Base-by-base conservation (phyloP, 1,140 invertebrate species). In the Lamellibrachia luymesi region DNA sequence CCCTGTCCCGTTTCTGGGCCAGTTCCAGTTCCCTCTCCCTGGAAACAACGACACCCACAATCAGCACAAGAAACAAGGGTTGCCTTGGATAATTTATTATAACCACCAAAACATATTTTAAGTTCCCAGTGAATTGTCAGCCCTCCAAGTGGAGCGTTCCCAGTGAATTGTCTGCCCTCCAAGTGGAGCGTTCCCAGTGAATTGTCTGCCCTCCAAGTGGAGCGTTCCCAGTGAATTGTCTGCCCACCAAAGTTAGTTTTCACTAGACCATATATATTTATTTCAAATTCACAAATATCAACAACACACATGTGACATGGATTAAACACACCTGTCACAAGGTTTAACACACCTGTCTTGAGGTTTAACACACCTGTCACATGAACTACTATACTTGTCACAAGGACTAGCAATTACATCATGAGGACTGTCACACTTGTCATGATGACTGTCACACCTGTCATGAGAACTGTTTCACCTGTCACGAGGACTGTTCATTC, bases 11-110 rank as follows among this genome's bases (percentile, higher is more conserved):
- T 92, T 94, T 93, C 51, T 94, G 93, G 94, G 95, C 95, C 51
- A 92, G 94, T 92, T 95, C 95, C 90, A 94, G 92, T 38, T 95
- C 95, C 25, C 93, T 50, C 50, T 95, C 95, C 10, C 94, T 92
- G 92, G 25, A 91, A 93, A 27, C 50, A 50, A 17, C 4, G 22
- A 51, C 38, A 50, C 38, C 7, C 64, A 50, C 22, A 50, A 91
- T 91, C 17, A 50, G 50, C 90, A 91, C n/a, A 91, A 50, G 90
- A 91, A n/a, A 90, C n/a, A n/a, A 22, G 80, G 17, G n/a, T 90
- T 90, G 17, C 17, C 17, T n/a, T 22, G 80, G 17, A 90, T n/a
- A 17, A 22, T 90, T 90, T n/a, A 22, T 90, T 22, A 90, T 13
- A 92, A 22, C 25, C 38, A 22, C 50, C 50, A 13, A 56, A 13